A percentile compares a stretch with the other conserved stretches of the same genome.
Evolutionary conservation across 2,113 vertebrate genomes (phyloP).

Genomic region (Puntigrus tetrazona): DNA sequence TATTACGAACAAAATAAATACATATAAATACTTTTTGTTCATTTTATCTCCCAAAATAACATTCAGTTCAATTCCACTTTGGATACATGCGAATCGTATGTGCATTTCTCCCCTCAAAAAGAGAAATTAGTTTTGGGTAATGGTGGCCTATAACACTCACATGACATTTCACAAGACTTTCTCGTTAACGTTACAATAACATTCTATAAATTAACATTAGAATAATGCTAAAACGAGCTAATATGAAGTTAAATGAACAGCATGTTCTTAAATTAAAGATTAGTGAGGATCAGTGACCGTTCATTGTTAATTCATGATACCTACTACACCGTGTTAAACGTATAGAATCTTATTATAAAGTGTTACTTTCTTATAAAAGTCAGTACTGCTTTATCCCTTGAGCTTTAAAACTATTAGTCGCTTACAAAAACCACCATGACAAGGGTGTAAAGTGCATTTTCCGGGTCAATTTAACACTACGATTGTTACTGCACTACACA

Average conservation of each 20-base stretch:
- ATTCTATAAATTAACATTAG: not conserved
- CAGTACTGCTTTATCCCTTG: not conserved
- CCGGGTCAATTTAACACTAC: not conserved
- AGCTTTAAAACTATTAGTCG: not conserved
- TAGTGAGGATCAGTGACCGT: not conserved
- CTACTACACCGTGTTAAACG: not conserved
- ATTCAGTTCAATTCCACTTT: not conserved
- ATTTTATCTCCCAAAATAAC: constrained; percentile 26
- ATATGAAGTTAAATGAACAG: not conserved
- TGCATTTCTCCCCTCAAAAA: not conserved
- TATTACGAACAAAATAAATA: constrained; percentile 16
- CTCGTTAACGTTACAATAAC: not conserved
- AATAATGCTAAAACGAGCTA: not conserved
- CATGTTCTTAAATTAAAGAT: not conserved
- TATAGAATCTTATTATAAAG: not conserved
- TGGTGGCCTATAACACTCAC: constrained; percentile 14
- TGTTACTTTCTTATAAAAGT: not conserved
- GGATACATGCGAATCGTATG: not conserved
- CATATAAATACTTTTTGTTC: not conserved
- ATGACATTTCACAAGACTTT: constrained; percentile 8
- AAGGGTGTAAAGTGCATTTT: constrained; percentile 32
- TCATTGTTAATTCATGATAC: not conserved
- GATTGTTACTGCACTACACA: not conserved
- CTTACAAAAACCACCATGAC: constrained; percentile 15
- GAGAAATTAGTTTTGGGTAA: constrained; percentile 20